Percentiles rank a stretch among this genome's conserved stretches.
These are phyloP conservation scores for Palythoa grandis DNA, from an alignment of 92 coral and sea anemone genomes.

Conservation along the genomic window DNA sequence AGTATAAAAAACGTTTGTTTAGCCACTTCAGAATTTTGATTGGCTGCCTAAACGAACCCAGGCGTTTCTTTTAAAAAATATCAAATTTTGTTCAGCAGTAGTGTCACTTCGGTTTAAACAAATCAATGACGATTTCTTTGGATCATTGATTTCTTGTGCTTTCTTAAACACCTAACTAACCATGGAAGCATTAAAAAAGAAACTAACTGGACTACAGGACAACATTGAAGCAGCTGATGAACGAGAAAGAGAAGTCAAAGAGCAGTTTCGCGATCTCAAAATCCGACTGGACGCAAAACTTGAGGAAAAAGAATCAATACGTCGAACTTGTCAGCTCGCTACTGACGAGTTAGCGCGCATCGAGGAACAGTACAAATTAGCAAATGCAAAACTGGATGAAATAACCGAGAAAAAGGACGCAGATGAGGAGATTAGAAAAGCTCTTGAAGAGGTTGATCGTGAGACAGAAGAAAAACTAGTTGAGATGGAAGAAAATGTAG, in stretches of 20 bases:
- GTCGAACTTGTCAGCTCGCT: conserved; percentile 45
- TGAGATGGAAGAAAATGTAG: conserved; percentile 36
- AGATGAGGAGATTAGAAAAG: conserved; percentile 41
- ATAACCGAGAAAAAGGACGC: conserved; percentile 32
- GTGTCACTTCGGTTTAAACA: conserved; percentile 9
- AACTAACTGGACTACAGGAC: conserved; percentile 32
- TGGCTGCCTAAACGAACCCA: too few relatives aligned
- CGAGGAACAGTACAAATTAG: conserved; percentile 21
- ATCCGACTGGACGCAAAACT: conserved; percentile 29
- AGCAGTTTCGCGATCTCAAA: conserved; percentile 28
- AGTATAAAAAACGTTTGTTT: too few relatives aligned
- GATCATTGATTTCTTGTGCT: background rate
- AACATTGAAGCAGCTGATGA: conserved; percentile 48
- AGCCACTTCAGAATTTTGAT: too few relatives aligned
- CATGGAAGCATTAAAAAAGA: conserved; percentile 53
- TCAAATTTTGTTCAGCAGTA: background rate
- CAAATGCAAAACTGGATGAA: conserved; percentile 22
- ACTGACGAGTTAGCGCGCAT: conserved; percentile 35
- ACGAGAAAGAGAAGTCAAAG: conserved; percentile 51
- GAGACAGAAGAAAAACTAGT: conserved; percentile 46
- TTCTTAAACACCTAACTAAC: background rate
- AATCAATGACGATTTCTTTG: background rate
- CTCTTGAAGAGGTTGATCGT: conserved; percentile 51
- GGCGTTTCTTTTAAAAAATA: too few relatives aligned
- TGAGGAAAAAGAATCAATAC: conserved; percentile 47